Percentiles rank a stretch among this genome's conserved stretches.
These are phyloP conservation scores for Elaeidobius kamerunicus DNA, from an alignment of 2,888 invertebrate species.

Conservation along the genomic window DNA sequence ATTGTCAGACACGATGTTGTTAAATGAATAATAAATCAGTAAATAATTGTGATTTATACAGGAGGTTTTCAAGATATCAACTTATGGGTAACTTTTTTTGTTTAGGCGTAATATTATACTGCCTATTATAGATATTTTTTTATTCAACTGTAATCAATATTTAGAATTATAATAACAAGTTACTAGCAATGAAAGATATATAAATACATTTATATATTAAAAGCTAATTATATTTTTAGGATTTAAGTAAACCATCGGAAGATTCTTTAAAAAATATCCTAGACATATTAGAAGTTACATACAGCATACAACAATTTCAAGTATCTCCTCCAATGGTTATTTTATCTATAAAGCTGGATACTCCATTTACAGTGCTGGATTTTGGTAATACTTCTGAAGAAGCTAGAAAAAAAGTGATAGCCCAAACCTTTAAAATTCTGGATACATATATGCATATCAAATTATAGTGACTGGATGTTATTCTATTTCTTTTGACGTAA, in stretches of 20 bases:
- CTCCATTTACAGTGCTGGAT: constrained; percentile 37
- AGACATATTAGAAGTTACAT: constrained; percentile 36
- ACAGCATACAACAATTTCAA: constrained; percentile 34
- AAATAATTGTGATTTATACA: no score
- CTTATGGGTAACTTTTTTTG: no score
- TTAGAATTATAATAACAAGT: neutral
- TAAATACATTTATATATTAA: neutral
- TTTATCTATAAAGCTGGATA: constrained; percentile 38
- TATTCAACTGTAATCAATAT: neutral
- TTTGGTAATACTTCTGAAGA: constrained; percentile 26
- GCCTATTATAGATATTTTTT: neutral
- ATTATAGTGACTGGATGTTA: neutral
- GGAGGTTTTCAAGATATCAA: no score
- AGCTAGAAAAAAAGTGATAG: constrained; percentile 30
- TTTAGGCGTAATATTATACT: neutral
- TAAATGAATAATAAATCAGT: no score
- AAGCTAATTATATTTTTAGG: constrained; percentile 33
- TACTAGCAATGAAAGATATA: no score
- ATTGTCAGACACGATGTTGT: no score
- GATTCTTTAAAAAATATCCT: constrained; percentile 36
- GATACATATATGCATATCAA: constrained; percentile 30
- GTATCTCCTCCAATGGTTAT: constrained; percentile 33
- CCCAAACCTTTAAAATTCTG: constrained; percentile 32
- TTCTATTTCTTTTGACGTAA: neutral
- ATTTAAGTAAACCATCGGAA: constrained; percentile 34